A percentile compares a stretch with the other conserved stretches of the same genome.
These are phyloP conservation scores for Macaria liturata DNA, from an alignment of 2,888 invertebrate species.

Conservation along the genomic window DNA sequence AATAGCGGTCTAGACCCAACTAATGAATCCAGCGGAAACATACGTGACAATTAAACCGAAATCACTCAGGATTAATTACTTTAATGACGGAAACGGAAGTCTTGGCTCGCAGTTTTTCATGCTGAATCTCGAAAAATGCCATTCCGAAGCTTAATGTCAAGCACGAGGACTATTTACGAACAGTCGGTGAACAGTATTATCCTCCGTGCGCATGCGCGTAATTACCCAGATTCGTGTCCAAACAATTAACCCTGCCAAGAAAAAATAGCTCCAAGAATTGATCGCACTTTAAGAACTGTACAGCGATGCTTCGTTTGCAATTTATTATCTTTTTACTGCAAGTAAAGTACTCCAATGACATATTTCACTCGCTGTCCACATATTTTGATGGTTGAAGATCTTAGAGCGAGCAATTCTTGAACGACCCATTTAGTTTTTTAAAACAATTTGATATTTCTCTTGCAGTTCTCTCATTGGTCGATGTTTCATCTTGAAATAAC, in stretches of 20 bases:
- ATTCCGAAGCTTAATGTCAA: constrained; percentile 60
- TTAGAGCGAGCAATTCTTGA: constrained; percentile 3
- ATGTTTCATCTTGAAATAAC: constrained; percentile 44
- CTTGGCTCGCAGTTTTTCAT: constrained; percentile 54
- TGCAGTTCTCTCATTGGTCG: constrained; percentile 17
- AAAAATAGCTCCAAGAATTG: constrained; percentile 3
- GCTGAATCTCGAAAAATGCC: constrained; percentile 51
- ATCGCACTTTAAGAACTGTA: constrained; percentile 13
- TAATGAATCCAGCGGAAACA: constrained; percentile 68
- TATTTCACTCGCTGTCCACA: constrained; percentile 16
- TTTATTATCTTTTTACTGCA: constrained; percentile 18
- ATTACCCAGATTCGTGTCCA: constrained; percentile 28
- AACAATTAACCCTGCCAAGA: constrained; percentile 23
- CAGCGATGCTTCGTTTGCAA: constrained; percentile 1
- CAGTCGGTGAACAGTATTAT: constrained; percentile 35
- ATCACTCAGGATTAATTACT: constrained; percentile 73
- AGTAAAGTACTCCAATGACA: constrained; percentile 14
- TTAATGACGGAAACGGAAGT: constrained; percentile 80
- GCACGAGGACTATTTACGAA: constrained; percentile 44
- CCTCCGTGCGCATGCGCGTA: constrained; percentile 25
- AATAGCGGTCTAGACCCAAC: constrained; percentile 37
- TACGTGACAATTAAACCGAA: constrained; percentile 71
- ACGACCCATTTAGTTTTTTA: constrained; percentile 9
- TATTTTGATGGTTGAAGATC: constrained; percentile 15
- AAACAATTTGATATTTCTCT: constrained; percentile 25